Evolutionary conservation across 35 echinoderm and acorn worm species (phyloP).

Genomic region (Lytechinus pictus): DNA sequence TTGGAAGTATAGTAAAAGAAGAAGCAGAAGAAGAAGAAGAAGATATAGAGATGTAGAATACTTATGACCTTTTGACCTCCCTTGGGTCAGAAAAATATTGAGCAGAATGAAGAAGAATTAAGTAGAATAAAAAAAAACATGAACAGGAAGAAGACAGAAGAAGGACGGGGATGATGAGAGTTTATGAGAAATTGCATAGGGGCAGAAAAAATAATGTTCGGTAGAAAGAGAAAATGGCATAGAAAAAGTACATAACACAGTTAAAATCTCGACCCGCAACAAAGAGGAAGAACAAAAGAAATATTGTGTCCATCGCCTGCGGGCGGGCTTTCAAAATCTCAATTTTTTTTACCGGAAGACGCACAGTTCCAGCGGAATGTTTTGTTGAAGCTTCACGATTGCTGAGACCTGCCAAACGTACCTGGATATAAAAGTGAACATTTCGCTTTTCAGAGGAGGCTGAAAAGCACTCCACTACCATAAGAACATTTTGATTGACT

Average conservation of each 20-base stretch:
- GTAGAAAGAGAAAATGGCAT: neutral
- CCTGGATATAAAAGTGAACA: slow-evolving; percentile 51
- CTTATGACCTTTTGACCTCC: too few species aligned
- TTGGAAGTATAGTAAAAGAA: too few species aligned
- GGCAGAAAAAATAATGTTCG: neutral
- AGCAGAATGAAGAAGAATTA: too few species aligned
- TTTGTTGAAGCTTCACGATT: slow-evolving; percentile 57
- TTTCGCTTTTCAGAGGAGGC: slow-evolving; percentile 49
- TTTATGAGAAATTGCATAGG: too few species aligned
- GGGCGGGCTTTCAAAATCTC: slow-evolving; percentile 41
- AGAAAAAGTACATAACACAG: neutral
- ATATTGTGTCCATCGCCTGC: slow-evolving; percentile 45
- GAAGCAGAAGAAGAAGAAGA: too few species aligned
- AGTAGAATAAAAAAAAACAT: too few species aligned
- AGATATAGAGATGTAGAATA: too few species aligned
- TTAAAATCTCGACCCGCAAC: neutral
- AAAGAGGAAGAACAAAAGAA: slow-evolving; percentile 53
- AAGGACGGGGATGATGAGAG: too few species aligned
- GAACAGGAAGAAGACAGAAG: too few species aligned
- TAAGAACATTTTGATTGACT: slow-evolving; percentile 26
- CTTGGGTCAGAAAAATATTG: too few species aligned
- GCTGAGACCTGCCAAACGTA: slow-evolving; percentile 47
- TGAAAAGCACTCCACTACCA: slow-evolving; percentile 35
- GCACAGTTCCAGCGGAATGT: slow-evolving; percentile 57
- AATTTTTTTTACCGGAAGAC: slow-evolving; percentile 36